Conservation (phyloP, 2,888 invertebrate species). For the Spodoptera littoralis region DNA sequence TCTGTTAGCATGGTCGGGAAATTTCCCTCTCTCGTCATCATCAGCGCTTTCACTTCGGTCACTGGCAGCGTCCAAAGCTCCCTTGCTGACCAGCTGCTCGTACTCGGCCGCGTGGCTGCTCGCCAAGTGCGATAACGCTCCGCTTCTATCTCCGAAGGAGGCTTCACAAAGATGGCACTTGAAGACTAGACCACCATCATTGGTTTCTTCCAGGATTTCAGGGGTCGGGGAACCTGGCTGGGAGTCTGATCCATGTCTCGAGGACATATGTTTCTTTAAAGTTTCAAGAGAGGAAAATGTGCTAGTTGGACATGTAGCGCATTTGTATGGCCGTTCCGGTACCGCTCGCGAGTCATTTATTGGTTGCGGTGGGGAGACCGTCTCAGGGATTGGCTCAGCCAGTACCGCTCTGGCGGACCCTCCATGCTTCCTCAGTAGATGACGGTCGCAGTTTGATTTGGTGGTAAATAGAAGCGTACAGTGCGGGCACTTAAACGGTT, state of each 20-base stretch:
- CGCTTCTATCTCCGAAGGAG: conserved; percentile 93
- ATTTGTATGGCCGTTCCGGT: conserved; percentile 94
- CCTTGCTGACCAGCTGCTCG: conserved; percentile 94
- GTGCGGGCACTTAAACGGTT: conserved; percentile 98
- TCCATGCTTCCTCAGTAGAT: conserved; percentile 95
- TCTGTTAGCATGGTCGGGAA: conserved; percentile 95
- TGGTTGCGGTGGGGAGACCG: conserved; percentile 70
- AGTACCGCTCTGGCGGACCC: conserved; percentile 83
- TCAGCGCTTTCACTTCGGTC: conserved; percentile 91
- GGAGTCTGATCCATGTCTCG: conserved; percentile 90
- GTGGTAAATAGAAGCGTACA: conserved; percentile 98
- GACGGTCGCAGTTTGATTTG: conserved; percentile 98
- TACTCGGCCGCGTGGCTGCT: conserved; percentile 93
- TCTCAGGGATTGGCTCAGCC: conserved; percentile 78
- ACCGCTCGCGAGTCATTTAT: conserved; percentile 89
- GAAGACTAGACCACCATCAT: conserved; percentile 92
- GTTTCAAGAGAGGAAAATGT: conserved; percentile 94
- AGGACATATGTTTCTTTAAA: conserved; percentile 93
- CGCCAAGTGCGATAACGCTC: conserved; percentile 94
- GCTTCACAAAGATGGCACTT: conserved; percentile 98
- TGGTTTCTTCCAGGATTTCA: conserved; percentile 71
- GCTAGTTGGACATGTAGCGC: conserved; percentile 94
- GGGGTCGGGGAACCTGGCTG: conserved; percentile 79
- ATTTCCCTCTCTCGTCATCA: conserved; percentile 92
- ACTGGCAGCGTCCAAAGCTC: conserved; percentile 89